These are phyloP conservation scores for Pan troglodytes DNA, from an alignment of 2,113 vertebrate genomes.

Conservation along the genomic window DNA sequence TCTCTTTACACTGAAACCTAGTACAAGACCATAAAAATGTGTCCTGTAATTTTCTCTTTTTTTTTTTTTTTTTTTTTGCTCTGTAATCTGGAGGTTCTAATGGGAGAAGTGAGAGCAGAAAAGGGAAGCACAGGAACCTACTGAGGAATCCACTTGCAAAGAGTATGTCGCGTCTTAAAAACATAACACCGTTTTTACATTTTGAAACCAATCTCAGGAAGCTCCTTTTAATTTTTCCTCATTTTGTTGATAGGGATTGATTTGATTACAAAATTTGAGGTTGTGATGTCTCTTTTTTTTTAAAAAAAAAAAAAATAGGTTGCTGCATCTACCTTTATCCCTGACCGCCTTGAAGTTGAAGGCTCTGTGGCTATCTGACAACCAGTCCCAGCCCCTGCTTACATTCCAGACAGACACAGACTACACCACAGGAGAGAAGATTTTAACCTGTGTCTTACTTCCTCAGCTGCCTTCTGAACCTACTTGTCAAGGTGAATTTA, in stretches of 20 bases:
- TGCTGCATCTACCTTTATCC: constrained; percentile 92
- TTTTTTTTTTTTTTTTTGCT: background rate
- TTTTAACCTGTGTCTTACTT: constrained; percentile 97
- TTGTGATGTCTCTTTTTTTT: constrained; percentile 21
- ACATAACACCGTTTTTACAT: background rate
- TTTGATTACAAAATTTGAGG: background rate
- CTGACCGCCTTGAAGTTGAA: constrained; percentile 94
- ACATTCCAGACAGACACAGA: constrained; percentile 97
- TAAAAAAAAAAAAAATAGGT: constrained; percentile 79
- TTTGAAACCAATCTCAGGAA: background rate
- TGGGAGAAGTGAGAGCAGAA: background rate
- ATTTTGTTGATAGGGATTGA: background rate
- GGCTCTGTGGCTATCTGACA: constrained; percentile 98
- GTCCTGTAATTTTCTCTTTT: background rate
- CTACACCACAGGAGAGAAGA: constrained; percentile 91
- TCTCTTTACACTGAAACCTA: background rate
- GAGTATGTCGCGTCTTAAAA: background rate
- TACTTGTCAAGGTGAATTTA: constrained; percentile 89
- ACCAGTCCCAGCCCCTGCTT: constrained; percentile 98
- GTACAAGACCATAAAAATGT: background rate
- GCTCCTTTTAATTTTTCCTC: background rate
- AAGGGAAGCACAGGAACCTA: background rate
- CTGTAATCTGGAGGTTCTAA: background rate
- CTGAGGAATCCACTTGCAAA: background rate
- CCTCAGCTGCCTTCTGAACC: constrained; percentile 94